Conservation (phyloP, 1,140 invertebrate genomes). For the Halictus rubicundus region DNA sequence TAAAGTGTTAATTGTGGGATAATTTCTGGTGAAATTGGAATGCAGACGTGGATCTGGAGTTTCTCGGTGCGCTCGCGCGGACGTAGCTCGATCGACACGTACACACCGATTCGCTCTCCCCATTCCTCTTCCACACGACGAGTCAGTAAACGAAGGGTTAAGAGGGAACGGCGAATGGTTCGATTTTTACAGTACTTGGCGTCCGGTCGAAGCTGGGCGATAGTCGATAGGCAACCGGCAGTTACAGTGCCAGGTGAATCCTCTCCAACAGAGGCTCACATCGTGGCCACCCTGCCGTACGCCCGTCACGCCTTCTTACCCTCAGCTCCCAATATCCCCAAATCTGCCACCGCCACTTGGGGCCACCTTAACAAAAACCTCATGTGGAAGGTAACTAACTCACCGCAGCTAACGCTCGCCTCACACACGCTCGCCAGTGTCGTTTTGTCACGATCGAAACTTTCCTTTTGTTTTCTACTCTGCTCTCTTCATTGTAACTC, state of each 20-base stretch:
- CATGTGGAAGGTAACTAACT: constrained; percentile 85
- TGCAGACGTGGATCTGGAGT: too few relatives aligned
- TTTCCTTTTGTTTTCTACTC: background rate
- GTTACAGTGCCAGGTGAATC: constrained; percentile 72
- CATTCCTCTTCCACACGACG: background rate
- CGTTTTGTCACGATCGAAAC: constrained; percentile 26
- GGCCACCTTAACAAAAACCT: constrained; percentile 85
- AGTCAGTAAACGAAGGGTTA: constrained; percentile 67
- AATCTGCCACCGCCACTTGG: constrained; percentile 84
- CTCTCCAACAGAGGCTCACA: constrained; percentile 76
- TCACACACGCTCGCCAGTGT: constrained; percentile 46
- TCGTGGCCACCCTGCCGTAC: constrained; percentile 82
- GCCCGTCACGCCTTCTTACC: constrained; percentile 82
- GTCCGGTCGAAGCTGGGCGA: constrained; percentile 79
- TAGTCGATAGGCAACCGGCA: constrained; percentile 76
- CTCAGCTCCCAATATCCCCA: constrained; percentile 83
- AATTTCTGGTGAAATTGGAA: too few relatives aligned
- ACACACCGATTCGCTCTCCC: constrained; percentile 2
- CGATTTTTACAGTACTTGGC: constrained; percentile 80
- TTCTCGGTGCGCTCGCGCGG: too few relatives aligned
- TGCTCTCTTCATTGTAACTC: constrained; percentile 8
- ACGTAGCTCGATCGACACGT: constrained; percentile 10
- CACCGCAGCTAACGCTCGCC: constrained; percentile 56
- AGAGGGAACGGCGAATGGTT: constrained; percentile 74
- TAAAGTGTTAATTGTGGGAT: too few relatives aligned